Conservation (phyloP, 2,888 invertebrate species). For the Dermolepida albohirtum region DNA sequence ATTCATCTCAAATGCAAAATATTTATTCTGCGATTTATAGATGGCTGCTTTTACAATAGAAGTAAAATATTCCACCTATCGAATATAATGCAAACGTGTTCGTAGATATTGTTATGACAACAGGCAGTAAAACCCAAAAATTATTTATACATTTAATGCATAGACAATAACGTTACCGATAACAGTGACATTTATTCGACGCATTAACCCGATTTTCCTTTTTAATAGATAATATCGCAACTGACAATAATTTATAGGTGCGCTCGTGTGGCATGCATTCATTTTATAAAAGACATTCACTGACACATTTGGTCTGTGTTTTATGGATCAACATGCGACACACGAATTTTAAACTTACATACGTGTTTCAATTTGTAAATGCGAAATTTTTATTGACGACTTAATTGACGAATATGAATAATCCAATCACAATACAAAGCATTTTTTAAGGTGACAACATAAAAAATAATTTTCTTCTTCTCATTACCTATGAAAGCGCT, state of each 20-base stretch:
- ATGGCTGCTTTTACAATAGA: too few species aligned
- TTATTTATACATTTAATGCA: conserved; percentile 27
- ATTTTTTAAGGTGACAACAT: too few species aligned
- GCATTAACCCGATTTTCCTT: conserved; percentile 30
- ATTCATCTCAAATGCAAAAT: too few species aligned
- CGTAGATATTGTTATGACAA: conserved; percentile 13
- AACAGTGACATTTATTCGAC: conserved; percentile 21
- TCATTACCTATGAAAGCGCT: too few species aligned
- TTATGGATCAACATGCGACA: background rate
- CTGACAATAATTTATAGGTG: conserved; percentile 18
- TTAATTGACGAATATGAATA: too few species aligned
- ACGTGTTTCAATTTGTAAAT: too few species aligned
- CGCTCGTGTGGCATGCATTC: conserved; percentile 6
- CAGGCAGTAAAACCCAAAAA: conserved; percentile 20
- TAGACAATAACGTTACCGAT: conserved; percentile 29
- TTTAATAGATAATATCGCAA: conserved; percentile 33
- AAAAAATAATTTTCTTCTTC: too few species aligned
- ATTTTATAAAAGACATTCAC: conserved; percentile 8
- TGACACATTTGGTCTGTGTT: conserved; percentile 2
- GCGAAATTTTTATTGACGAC: too few species aligned
- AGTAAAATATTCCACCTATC: background rate
- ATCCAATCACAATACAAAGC: too few species aligned
- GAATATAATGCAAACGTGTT: background rate
- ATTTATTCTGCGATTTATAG: too few species aligned
- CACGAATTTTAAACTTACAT: too few species aligned